Percentiles rank a stretch among this genome's conserved stretches.
Evolutionary conservation across 2,113 vertebrate species (phyloP).

Genomic region (Sakesphorus luctuosus): DNA sequence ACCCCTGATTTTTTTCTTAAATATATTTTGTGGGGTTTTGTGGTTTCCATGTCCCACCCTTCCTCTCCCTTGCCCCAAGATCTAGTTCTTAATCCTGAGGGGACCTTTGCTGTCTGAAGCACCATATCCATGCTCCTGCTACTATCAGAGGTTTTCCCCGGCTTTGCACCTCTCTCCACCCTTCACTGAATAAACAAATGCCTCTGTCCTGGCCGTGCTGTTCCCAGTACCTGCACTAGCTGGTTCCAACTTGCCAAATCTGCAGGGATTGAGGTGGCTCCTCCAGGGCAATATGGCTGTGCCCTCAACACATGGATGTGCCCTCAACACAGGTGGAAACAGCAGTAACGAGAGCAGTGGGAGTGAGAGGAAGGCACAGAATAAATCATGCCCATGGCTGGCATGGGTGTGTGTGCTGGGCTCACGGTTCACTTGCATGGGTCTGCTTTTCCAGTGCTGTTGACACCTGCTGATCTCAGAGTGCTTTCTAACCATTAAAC

Average conservation of each 20-base stretch:
- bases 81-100: background rate
- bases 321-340: background rate
- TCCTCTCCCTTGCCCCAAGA: background rate
- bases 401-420: background rate
- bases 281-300: background rate
- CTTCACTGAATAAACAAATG: background rate
- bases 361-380: background rate
- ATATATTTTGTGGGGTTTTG: too few species aligned
- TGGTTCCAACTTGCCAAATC: background rate
- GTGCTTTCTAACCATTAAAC: background rate
- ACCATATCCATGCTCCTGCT: background rate
- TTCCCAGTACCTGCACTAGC: background rate
- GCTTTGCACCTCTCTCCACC: background rate
- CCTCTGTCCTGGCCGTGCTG: background rate
- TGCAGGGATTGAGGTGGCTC: rapidly evolving
- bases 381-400: background rate
- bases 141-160: background rate
- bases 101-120: background rate
- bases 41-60: background rate
- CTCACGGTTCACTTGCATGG: background rate
- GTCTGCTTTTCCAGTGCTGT: background rate
- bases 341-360: background rate
- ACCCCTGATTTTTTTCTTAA: background rate
- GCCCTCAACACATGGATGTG: background rate
- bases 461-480: background rate